Evolutionary conservation across 2,888 invertebrate genomes (phyloP), one percentile per base, ranked within the genome.

Genomic region (Tinea trinotella): DNA sequence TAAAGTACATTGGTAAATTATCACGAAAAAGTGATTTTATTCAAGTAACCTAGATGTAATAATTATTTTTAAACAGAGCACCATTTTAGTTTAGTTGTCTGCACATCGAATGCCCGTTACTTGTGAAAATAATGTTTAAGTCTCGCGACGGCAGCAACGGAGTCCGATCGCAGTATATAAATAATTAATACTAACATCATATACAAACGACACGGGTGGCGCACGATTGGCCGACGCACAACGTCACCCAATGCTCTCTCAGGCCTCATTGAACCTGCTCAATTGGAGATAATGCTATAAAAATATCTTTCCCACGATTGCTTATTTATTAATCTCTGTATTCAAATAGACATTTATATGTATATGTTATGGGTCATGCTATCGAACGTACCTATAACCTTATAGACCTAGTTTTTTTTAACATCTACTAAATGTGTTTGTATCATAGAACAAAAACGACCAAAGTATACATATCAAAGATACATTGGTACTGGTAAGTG

Each of bases 51-150:
- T n/a, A n/a, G n/a, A n/a, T n/a, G n/a, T n/a, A n/a, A n/a, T n/a
- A n/a, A n/a, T n/a, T 40, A 1, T 35, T 19, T 3, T 30, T 13
- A 59, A 58, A 58, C 60, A 62, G 63, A 63, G 63, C 61, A 60
- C 57, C 54, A 52, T 56, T 46, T 55, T 9, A 49, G 56, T 48
- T 57, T 56, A 54, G 56, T 55, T 55, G 55, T 50, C 55, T 55
- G 56, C 56, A 57, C 57, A n/a, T n/a, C n/a, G 58, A 50, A 46
- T 57, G 62, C 62, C 63, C 63, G 63, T 62, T 64, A 62, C 59
- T 60, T 59, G 57, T 59, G 61, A 61, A 63, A 62, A 64, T 60
- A 60, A 62, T 61, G 60, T 63, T 61, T 57, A 35, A 60, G 57
- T 59, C 58, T 58, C 58, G 59, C 58, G 59, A 57, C 59, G 59